Conservation (phyloP, 2,888 invertebrate species). For the Trissoscelio sp. region DNA sequence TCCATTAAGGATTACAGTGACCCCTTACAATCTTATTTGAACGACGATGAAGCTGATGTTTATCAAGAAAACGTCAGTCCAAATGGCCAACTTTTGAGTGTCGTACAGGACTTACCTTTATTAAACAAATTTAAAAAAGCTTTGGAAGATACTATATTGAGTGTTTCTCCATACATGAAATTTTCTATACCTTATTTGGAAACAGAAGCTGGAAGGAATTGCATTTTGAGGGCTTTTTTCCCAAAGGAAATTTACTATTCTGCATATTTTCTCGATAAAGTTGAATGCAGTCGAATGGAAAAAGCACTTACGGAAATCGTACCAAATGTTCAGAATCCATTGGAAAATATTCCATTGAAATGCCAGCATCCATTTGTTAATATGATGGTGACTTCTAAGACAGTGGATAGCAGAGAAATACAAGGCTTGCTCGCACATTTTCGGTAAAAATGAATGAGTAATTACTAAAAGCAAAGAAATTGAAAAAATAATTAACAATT, state of each 20-base stretch:
- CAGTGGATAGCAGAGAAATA: conserved; percentile 87
- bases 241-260: conserved; percentile 90
- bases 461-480: background rate
- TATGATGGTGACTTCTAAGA: conserved; percentile 87
- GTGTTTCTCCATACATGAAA: conserved; percentile 93
- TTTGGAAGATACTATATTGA: conserved; percentile 89
- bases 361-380: conserved; percentile 90
- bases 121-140: conserved; percentile 90
- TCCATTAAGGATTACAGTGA: conserved; percentile 92
- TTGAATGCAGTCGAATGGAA: conserved; percentile 75
- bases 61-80: conserved; percentile 78
- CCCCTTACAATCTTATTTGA: conserved; percentile 88
- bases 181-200: conserved; percentile 95
- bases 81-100: conserved; percentile 83
- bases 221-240: conserved; percentile 89
- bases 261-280: conserved; percentile 84
- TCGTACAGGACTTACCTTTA: conserved; percentile 85
- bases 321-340: conserved; percentile 59
- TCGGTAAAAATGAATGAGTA: conserved; percentile 65
- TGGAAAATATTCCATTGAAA: conserved; percentile 82
- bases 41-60: conserved; percentile 83
- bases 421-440: conserved; percentile 92
- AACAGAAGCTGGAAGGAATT: conserved; percentile 91
- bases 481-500: background rate
- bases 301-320: conserved; percentile 66